Conservation (phyloP, 1,140 invertebrate genomes). For the Potamilus streckersoni region DNA sequence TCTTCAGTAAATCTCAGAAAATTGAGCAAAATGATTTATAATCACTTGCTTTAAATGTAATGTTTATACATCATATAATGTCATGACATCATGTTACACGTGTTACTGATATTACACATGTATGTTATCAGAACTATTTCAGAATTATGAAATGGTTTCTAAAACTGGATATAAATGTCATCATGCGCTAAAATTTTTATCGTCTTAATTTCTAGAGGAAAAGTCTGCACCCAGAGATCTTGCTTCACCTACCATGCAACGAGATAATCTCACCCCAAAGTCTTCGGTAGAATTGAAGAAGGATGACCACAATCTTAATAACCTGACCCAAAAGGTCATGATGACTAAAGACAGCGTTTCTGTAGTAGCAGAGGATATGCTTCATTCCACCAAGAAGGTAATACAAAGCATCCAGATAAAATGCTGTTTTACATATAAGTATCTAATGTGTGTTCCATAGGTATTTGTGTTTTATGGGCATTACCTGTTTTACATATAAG, state of each 20-base stretch:
- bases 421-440: no score
- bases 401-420: not conserved
- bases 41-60: no score
- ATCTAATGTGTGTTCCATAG: no score
- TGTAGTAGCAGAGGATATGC: constrained; percentile 44
- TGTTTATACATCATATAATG: no score
- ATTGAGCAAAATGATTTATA: no score
- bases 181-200: constrained; percentile 12
- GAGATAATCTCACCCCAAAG: not conserved
- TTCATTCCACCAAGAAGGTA: constrained; percentile 49
- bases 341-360: constrained; percentile 43
- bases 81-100: no score
- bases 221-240: not conserved
- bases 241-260: constrained; percentile 3
- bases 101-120: no score
- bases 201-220: not conserved
- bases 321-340: constrained; percentile 45
- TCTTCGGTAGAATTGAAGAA: constrained; percentile 19
- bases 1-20: no score
- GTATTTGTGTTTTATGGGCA: no score
- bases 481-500: no score
- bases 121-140: not conserved
- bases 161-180: not conserved
- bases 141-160: not conserved
- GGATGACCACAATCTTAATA: constrained; percentile 34